Evolutionary conservation across 1,140 invertebrate species (phyloP).

Genomic region (Drosophila subpulchrella): DNA sequence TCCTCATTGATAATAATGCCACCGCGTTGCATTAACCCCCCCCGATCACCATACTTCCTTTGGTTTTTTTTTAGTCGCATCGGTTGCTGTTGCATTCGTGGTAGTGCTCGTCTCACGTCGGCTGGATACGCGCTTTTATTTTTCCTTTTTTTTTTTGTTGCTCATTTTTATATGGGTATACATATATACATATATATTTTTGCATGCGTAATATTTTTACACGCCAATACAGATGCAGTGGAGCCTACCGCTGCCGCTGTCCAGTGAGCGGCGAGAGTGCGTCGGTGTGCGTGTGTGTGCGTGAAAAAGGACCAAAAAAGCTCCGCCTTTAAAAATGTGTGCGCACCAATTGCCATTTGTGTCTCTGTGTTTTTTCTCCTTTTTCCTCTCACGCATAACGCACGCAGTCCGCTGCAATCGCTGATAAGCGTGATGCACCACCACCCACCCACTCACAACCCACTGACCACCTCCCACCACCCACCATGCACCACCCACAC

Average conservation of each 20-base stretch:
- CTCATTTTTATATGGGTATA: slow-evolving; percentile 32
- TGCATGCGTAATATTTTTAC: slow-evolving; percentile 81
- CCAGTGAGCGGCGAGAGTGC: slow-evolving; percentile 63
- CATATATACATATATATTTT: slow-evolving; percentile 33
- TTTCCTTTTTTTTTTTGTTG: slow-evolving; percentile 20
- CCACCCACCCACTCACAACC: neutral
- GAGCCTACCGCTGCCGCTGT: slow-evolving; percentile 42
- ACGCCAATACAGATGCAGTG: slow-evolving; percentile 49
- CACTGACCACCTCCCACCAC: neutral
- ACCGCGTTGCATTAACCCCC: slow-evolving; percentile 19
- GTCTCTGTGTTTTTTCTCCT: slow-evolving; percentile 73
- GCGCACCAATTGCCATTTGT: slow-evolving; percentile 83
- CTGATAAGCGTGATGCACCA: slow-evolving; percentile 64
- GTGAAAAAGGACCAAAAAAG: slow-evolving; percentile 83
- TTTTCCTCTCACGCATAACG: slow-evolving; percentile 71
- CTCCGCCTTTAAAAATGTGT: slow-evolving; percentile 83
- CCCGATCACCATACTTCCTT: slow-evolving; percentile 2
- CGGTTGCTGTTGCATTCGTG: slow-evolving; percentile 48
- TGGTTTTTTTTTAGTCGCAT: slow-evolving; percentile 10
- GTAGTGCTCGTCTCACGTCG: slow-evolving; percentile 51
- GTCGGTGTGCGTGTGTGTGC: slow-evolving; percentile 48
- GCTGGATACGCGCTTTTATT: slow-evolving; percentile 33
- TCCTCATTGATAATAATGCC: slow-evolving; percentile 82
- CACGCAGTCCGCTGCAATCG: slow-evolving; percentile 51
- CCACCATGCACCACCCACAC: neutral